Conservation (phyloP, 2,888 invertebrate species). For the Drosophila ochracea region DNA sequence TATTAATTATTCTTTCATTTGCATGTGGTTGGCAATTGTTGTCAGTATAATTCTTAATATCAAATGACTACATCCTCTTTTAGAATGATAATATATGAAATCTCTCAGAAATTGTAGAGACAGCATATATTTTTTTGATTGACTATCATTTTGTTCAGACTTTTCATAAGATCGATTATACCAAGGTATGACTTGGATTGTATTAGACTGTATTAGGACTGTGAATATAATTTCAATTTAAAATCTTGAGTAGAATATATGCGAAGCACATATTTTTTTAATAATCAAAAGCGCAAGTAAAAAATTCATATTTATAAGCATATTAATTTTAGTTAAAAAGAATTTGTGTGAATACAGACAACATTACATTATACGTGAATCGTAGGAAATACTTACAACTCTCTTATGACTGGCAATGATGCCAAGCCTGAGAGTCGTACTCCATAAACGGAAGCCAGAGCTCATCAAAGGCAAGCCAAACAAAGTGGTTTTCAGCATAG, state of each 20-base stretch:
- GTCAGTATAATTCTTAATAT: background rate
- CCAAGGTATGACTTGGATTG: background rate
- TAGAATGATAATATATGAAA: background rate
- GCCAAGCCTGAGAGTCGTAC: conserved; percentile 35
- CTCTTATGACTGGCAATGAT: conserved; percentile 69
- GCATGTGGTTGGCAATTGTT: background rate
- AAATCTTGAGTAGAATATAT: background rate
- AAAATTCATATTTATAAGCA: background rate
- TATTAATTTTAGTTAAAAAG: background rate
- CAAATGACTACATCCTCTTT: background rate
- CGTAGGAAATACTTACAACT: conserved; percentile 65
- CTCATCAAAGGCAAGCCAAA: conserved; percentile 55
- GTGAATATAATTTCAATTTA: background rate
- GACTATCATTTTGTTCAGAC: background rate
- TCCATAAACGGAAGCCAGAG: conserved; percentile 74
- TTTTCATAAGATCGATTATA: background rate
- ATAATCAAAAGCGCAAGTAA: background rate
- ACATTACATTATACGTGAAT: conserved; percentile 19
- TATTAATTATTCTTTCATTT: background rate
- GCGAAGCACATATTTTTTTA: background rate
- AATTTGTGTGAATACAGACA: background rate
- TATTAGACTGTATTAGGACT: background rate
- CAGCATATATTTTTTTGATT: background rate
- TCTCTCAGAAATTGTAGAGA: background rate
- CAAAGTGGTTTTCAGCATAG: conserved; percentile 62